These are phyloP conservation scores for Notarius lentiginosus DNA, from an alignment of 2,113 vertebrate genomes.

Conservation along the genomic window DNA sequence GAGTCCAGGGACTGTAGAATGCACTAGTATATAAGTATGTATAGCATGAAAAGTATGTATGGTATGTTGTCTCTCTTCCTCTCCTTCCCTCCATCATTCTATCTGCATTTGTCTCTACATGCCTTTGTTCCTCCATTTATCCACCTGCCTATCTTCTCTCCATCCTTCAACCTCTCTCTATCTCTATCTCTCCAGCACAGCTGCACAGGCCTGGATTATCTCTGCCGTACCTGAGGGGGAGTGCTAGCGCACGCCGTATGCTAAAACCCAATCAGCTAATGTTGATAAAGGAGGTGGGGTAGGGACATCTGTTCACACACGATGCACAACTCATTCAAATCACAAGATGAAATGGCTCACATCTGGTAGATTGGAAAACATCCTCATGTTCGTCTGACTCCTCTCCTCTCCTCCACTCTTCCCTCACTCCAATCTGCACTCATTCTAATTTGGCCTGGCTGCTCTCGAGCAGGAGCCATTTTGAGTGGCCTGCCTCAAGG, in stretches of 20 bases:
- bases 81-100: too few species aligned
- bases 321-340: slow-evolving; percentile 81
- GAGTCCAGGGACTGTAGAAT: too few species aligned
- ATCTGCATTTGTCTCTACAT: too few species aligned
- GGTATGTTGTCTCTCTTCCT: too few species aligned
- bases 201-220: slow-evolving; percentile 76
- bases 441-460: slow-evolving; percentile 70
- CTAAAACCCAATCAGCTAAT: slow-evolving; percentile 83
- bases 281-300: slow-evolving; percentile 81
- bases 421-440: slow-evolving; percentile 45
- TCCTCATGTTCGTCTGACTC: slow-evolving; percentile 44
- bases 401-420: slow-evolving; percentile 45
- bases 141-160: too few species aligned
- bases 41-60: too few species aligned
- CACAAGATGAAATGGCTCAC: slow-evolving; percentile 80
- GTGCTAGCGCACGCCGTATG: slow-evolving; percentile 71
- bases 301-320: slow-evolving; percentile 82
- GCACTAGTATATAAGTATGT: too few species aligned
- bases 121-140: too few species aligned
- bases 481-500: slow-evolving; percentile 58
- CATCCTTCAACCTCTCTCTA: too few species aligned
- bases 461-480: slow-evolving; percentile 63
- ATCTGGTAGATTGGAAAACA: slow-evolving; percentile 80
- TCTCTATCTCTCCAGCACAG: slow-evolving; percentile 59
- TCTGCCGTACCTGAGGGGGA: slow-evolving; percentile 79